Percentiles rank a stretch among this genome's conserved stretches.
Conservation (phyloP, 2,888 invertebrate species). For the Drosophila setosimentum region DNA sequence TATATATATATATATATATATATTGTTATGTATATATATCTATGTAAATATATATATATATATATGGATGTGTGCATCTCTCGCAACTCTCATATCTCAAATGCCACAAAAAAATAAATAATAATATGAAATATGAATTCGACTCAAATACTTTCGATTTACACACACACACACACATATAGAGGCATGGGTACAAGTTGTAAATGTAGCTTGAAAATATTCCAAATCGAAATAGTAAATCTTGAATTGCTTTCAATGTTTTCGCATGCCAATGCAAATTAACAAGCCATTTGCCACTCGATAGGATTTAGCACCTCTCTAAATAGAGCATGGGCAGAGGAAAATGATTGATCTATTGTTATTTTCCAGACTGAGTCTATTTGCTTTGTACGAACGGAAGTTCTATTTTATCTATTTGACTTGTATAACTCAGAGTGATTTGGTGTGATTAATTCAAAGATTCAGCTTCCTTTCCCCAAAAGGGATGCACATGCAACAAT, state of each 20-base stretch:
- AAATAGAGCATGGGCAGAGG: conserved; percentile 3
- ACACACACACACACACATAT: neutral
- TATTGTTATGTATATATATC: no score
- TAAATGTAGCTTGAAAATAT: neutral
- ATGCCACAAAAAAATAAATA: conserved; percentile 24
- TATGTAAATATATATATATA: neutral
- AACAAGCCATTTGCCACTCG: conserved; percentile 37
- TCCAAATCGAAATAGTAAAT: neutral
- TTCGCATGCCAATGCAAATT: conserved; percentile 46
- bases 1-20: neutral
- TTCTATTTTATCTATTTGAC: neutral
- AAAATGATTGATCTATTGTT: neutral
- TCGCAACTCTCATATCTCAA: conserved; percentile 28
- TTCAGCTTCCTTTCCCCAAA: neutral
- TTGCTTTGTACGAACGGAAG: neutral
- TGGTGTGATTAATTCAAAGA: neutral
- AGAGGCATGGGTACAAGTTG: neutral
- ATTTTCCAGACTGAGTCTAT: neutral
- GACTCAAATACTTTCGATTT: conserved; percentile 39
- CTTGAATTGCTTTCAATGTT: conserved; percentile 24
- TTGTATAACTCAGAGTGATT: neutral
- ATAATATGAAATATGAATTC: conserved; percentile 36
- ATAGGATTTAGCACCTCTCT: conserved; percentile 33
- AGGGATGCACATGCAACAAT: neutral
- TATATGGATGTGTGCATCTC: conserved; percentile 3